Percentiles rank a stretch among this genome's conserved stretches.
These are phyloP conservation scores for Catagonus wagneri DNA, from an alignment of 2,113 vertebrate genomes.

Conservation along the genomic window DNA sequence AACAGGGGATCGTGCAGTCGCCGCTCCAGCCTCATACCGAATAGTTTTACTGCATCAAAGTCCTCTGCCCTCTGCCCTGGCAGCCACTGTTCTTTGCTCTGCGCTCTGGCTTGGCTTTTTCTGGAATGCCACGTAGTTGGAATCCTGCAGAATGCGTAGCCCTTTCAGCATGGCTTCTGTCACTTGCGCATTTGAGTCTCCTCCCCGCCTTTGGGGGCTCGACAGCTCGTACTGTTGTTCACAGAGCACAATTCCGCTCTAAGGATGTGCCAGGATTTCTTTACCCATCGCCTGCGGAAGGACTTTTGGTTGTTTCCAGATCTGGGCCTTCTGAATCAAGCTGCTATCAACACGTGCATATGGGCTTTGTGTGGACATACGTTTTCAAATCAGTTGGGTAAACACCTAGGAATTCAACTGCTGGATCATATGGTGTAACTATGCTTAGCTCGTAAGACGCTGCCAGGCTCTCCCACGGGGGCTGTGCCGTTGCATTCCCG, in stretches of 20 bases:
- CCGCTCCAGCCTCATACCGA: accelerated
- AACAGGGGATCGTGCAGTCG: accelerated
- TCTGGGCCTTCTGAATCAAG: neutral
- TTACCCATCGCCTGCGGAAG: accelerated
- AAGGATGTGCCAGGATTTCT: neutral
- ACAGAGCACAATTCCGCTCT: no score
- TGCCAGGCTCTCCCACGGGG: neutral
- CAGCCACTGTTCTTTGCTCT: accelerated
- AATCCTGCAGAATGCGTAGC: accelerated
- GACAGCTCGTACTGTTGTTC: no score
- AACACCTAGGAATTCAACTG: constrained; percentile 21
- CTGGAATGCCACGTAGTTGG: accelerated
- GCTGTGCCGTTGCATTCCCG: accelerated
- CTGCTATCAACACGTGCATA: neutral
- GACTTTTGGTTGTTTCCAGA: neutral
- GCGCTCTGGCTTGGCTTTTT: accelerated
- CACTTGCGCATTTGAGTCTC: accelerated
- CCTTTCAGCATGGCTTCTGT: accelerated
- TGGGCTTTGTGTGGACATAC: constrained; percentile 4
- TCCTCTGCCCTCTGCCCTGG: accelerated
- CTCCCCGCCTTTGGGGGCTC: accelerated
- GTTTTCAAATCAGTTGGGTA: constrained; percentile 29
- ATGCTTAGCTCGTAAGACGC: neutral
- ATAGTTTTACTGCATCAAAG: accelerated
- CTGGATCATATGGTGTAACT: neutral